Evolutionary conservation across 1,140 invertebrate species (phyloP), one percentile per base, ranked within the genome.

Genomic region (Drosophila cardini): DNA sequence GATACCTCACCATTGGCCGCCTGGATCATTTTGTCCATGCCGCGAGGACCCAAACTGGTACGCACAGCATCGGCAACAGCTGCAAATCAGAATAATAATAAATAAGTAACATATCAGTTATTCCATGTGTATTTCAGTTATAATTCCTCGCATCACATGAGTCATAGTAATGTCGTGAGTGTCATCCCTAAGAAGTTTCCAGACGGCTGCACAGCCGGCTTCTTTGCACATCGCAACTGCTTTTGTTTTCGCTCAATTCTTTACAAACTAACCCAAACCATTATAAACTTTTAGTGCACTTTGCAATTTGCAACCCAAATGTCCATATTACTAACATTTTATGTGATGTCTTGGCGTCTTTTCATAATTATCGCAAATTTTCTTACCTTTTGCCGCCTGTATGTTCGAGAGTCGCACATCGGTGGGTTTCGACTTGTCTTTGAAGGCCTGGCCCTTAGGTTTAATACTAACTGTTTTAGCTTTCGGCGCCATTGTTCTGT

Each of bases 21-120:
- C 94, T 99, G 99, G 79, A 99, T 99, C 99, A 99, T 99, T 95
- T 99, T 99, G 91, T 99, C 99, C 99, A 99, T 99, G 76, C 99
- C 99, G 79, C 97, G 94, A 26, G 99, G 99, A 13, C 99, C 99
- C 87, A 99, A 94, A 94, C 98, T 99, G 13, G 99, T 99, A 69
- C 99, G 95, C 83, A 99, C 98, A 16, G 99, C 98, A 98, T 99
- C 98, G 73, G 98, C 97, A 56, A 99, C 98, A 93, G 98, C 98
- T 99, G 91, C 61, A 96, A 94, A 86, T 72, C 2, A 69, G n/a
- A 34, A 63, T 26, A 38, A 50, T 26, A 36, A 4, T 48, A 15
- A 40, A 15, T 10, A 11, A 34, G 11, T 46, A 10, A 26, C 21
- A 26, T 26, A 4, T 26, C 21, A 26, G 21, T 26, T 40, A 34